Evolutionary conservation across 2,888 invertebrate genomes (phyloP).

Genomic region (Glyphotaelius pellucidus): DNA sequence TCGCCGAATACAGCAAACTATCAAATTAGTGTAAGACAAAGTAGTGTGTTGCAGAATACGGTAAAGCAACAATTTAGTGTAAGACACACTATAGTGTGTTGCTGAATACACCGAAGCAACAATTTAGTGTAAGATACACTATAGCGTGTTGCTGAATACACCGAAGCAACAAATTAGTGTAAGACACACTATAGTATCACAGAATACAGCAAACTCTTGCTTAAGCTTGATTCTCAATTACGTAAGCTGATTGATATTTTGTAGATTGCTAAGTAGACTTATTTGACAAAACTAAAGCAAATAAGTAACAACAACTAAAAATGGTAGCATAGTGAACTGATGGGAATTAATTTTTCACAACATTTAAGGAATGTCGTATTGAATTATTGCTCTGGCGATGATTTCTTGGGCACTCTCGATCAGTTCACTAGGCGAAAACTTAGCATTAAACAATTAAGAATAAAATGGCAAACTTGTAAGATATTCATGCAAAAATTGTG

Average conservation of each 20-base stretch:
- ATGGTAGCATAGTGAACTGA: background rate
- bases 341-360: background rate
- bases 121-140: too few species aligned
- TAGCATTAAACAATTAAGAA: background rate
- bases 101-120: background rate
- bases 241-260: background rate
- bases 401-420: background rate
- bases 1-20: background rate
- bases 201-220: background rate
- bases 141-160: background rate
- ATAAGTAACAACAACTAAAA: background rate
- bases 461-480: background rate
- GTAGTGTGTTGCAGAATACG: too few species aligned
- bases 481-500: constrained; percentile 3
- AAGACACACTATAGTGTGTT: background rate
- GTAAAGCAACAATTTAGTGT: background rate
- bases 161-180: too few species aligned
- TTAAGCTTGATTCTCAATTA: background rate
- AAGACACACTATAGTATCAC: too few species aligned
- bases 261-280: background rate
- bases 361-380: background rate
- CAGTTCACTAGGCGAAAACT: background rate
- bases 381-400: background rate
- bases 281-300: constrained; percentile 8
- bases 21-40: too few species aligned